Evolutionary conservation across 2,797 vertebrate genomes (phyloP).

Genomic region (Cirrhinus molitorella): DNA sequence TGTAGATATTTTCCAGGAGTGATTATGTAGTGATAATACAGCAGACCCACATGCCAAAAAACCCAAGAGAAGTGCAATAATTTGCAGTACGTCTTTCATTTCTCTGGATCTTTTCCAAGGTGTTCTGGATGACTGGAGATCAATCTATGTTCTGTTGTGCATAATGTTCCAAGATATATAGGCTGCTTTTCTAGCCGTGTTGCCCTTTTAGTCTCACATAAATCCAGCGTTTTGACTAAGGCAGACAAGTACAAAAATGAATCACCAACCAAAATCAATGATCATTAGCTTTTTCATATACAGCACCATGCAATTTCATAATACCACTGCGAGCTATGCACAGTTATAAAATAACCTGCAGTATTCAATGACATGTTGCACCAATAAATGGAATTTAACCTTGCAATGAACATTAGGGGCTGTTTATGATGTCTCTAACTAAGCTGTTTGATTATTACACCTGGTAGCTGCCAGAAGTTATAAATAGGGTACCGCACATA

Average conservation of each 20-base stretch:
- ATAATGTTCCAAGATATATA: not conserved
- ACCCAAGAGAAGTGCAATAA: constrained; percentile 80
- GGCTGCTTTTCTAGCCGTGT: not conserved
- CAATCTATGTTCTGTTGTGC: not conserved
- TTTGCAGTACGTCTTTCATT: constrained; percentile 70
- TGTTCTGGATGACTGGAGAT: not conserved
- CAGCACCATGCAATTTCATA: not conserved
- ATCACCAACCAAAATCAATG: not conserved
- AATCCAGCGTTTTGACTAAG: not conserved
- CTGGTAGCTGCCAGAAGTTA: constrained; percentile 6
- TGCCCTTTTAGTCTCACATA: not conserved
- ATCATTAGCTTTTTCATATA: too few relatives aligned
- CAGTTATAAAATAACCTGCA: not conserved
- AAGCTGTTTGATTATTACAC: not conserved
- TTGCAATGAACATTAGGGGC: not conserved
- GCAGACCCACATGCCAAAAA: constrained; percentile 79
- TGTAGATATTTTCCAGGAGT: constrained; percentile 88
- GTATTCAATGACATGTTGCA: not conserved
- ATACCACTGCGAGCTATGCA: not conserved
- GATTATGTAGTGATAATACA: constrained; percentile 81
- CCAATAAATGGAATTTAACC: constrained; percentile 40
- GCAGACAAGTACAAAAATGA: not conserved
- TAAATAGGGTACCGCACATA: not conserved
- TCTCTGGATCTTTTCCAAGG: not conserved
- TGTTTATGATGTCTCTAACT: constrained; percentile 22